A percentile compares a stretch with the other conserved stretches of the same genome.
These are phyloP conservation scores for Ameiurus melas DNA, from an alignment of 2,113 vertebrate genomes.

Conservation along the genomic window DNA sequence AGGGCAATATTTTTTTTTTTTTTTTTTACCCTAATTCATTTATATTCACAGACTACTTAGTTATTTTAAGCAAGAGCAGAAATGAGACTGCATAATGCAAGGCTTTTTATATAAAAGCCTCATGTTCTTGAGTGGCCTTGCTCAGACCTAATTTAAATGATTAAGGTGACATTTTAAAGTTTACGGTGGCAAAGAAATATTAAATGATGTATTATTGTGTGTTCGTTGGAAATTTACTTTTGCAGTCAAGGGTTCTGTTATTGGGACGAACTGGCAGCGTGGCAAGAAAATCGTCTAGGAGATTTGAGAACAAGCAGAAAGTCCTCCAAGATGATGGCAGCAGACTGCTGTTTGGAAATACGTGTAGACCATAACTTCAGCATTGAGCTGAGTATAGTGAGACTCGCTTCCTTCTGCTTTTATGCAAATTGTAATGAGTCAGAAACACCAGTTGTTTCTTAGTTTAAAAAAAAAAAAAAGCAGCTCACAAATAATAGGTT, in stretches of 20 bases:
- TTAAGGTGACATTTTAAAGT: constrained; percentile 22
- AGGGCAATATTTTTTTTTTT: neutral
- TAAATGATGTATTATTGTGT: neutral
- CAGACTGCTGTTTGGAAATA: neutral
- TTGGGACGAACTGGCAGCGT: neutral
- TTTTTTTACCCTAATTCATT: neutral
- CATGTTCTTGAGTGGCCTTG: neutral
- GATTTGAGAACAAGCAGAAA: neutral
- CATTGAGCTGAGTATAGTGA: neutral
- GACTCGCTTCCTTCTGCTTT: neutral
- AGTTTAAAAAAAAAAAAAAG: neutral
- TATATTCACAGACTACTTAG: neutral
- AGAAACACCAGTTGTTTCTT: neutral
- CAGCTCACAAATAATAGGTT: neutral
- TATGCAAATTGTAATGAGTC: neutral
- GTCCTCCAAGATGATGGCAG: neutral
- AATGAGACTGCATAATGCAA: constrained; percentile 17
- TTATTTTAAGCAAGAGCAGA: constrained; percentile 21
- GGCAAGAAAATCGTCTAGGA: neutral
- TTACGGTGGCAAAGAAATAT: neutral
- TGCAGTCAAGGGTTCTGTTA: neutral
- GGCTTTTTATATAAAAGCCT: neutral
- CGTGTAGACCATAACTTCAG: neutral
- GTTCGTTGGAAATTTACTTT: no score
- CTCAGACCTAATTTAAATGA: neutral